Conservation (phyloP, 2,113 vertebrate genomes). For the Pionites leucogaster region DNA sequence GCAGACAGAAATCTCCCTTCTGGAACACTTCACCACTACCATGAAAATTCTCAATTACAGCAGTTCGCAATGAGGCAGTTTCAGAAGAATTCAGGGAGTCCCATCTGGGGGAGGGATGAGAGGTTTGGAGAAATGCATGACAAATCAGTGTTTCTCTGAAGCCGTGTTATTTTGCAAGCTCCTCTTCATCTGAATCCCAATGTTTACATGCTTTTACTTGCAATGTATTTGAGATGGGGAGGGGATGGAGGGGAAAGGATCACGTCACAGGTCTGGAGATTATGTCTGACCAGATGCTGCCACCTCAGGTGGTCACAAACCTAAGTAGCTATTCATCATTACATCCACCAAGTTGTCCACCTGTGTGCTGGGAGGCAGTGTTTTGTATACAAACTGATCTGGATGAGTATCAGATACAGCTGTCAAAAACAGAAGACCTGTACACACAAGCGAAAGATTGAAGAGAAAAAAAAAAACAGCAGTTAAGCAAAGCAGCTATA, state of each 20-base stretch:
- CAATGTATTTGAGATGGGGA: constrained; percentile 51
- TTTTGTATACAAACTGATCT: constrained; percentile 85
- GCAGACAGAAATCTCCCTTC: background rate
- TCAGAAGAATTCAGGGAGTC: background rate
- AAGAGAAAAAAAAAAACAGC: constrained; percentile 45
- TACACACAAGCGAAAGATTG: constrained; percentile 51
- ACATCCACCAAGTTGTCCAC: constrained; percentile 70
- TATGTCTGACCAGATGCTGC: constrained; percentile 66
- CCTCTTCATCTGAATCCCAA: background rate
- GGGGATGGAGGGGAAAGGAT: constrained; percentile 8
- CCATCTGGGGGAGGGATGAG: background rate
- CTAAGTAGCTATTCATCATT: constrained; percentile 88
- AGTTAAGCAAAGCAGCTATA: background rate
- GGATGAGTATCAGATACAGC: constrained; percentile 79
- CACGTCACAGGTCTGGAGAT: constrained; percentile 38
- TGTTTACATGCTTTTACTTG: constrained; percentile 53
- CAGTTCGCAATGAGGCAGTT: background rate
- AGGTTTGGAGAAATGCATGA: background rate
- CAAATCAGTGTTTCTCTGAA: background rate
- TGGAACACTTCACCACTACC: constrained; percentile 63
- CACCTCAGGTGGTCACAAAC: constrained; percentile 78
- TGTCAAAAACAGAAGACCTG: constrained; percentile 86
- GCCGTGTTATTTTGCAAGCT: background rate
- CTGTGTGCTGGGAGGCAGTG: constrained; percentile 73
- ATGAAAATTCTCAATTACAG: constrained; percentile 68